A percentile compares a stretch with the other conserved stretches of the same genome.
These are phyloP conservation scores for Poicephalus meyeri DNA, from an alignment of 2,113 vertebrate genomes.

Conservation along the genomic window DNA sequence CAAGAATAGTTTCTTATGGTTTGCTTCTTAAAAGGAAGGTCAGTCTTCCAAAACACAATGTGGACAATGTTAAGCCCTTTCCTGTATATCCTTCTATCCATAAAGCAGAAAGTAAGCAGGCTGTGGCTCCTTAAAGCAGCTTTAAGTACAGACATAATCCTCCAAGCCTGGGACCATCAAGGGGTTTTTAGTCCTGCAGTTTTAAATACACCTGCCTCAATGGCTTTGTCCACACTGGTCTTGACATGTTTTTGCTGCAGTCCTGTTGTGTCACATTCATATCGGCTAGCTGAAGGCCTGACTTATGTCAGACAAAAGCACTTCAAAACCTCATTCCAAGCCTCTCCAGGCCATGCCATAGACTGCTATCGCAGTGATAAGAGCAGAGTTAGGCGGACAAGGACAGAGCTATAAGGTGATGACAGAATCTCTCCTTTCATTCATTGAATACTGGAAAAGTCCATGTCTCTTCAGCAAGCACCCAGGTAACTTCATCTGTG, in stretches of 20 bases:
- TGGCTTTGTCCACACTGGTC: not conserved
- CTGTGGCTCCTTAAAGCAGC: not conserved
- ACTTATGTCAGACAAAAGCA: not conserved
- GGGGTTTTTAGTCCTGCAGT: not conserved
- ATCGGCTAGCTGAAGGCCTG: not conserved
- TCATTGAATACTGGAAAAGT: not conserved
- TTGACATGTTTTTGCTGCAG: not conserved
- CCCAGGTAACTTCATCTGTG: not conserved
- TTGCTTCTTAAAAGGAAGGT: not conserved
- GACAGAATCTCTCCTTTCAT: not conserved
- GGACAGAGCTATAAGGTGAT: not conserved
- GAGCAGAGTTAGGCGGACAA: not conserved
- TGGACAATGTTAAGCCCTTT: not conserved
- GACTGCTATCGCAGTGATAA: not conserved
- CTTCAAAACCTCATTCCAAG: not conserved
- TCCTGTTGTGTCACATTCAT: not conserved
- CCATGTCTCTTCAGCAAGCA: not conserved
- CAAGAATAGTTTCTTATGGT: not conserved
- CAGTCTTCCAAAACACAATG: accelerated
- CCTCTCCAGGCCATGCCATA: not conserved
- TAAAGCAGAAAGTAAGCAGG: not conserved
- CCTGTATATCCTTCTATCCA: not conserved
- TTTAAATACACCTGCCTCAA: not conserved
- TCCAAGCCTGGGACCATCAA: not conserved
- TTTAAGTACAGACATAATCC: not conserved